Percentiles rank a stretch among this genome's conserved stretches.
Conservation (phyloP, 2,888 invertebrate genomes). For the Mythimna ferrago region DNA sequence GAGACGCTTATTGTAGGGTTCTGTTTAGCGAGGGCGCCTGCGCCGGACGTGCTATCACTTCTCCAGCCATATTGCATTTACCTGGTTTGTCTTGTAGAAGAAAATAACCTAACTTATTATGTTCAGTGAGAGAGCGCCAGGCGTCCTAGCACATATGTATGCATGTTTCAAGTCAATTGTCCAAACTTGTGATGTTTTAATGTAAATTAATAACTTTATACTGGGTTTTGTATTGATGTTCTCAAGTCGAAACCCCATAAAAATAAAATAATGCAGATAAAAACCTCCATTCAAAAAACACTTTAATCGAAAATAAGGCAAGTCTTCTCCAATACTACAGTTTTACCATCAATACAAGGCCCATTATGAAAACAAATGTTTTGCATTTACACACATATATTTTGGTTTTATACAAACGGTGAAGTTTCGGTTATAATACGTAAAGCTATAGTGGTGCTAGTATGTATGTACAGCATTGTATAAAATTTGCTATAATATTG, state of each 20-base stretch:
- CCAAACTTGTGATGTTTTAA: conserved; percentile 65
- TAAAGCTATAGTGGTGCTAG: conserved; percentile 79
- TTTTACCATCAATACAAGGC: conserved; percentile 33
- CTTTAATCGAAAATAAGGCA: neutral
- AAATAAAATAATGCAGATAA: neutral
- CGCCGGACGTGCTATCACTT: conserved; percentile 19
- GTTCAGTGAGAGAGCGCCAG: conserved; percentile 8
- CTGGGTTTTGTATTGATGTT: conserved; percentile 44
- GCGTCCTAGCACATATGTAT: conserved; percentile 36
- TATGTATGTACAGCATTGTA: conserved; percentile 69
- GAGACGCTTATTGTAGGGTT: conserved; percentile 54
- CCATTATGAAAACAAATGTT: conserved; percentile 41
- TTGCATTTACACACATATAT: conserved; percentile 76
- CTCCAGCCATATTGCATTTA: neutral
- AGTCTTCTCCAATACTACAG: neutral
- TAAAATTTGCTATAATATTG: conserved; percentile 63
- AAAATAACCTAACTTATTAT: neutral
- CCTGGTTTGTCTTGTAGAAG: neutral
- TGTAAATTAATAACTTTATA: conserved; percentile 47
- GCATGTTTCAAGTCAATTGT: conserved; percentile 69
- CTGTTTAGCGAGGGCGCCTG: conserved; percentile 53
- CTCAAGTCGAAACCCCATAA: neutral
- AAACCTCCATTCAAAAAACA: neutral
- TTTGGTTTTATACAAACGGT: conserved; percentile 54
- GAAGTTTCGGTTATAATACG: conserved; percentile 70